Evolutionary conservation across 2,888 invertebrate genomes (phyloP).

Genomic region (Lepeophtheirus nordmannii): DNA sequence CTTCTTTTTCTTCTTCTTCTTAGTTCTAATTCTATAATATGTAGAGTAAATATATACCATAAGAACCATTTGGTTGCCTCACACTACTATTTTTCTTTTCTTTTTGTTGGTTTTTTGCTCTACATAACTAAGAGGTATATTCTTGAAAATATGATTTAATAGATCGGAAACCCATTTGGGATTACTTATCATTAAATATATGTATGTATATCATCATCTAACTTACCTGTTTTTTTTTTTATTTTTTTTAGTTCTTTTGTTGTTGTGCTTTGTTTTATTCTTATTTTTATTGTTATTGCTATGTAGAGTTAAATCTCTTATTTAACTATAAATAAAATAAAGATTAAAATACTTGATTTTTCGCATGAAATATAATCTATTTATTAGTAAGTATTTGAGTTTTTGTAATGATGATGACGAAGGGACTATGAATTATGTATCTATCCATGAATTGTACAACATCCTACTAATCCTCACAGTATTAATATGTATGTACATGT

Average conservation of each 20-base stretch:
- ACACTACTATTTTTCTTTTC: background rate
- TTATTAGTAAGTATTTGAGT: background rate
- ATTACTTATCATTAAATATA: background rate
- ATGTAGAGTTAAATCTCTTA: conserved; percentile 1
- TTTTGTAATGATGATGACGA: too few relatives aligned
- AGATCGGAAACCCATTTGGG: conserved; percentile 4
- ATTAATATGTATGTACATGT: too few relatives aligned
- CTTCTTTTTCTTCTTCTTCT: too few relatives aligned
- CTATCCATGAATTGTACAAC: too few relatives aligned
- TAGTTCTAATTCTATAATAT: too few relatives aligned
- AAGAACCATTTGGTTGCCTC: too few relatives aligned
- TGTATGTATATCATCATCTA: background rate
- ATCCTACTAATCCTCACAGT: too few relatives aligned
- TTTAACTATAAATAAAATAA: conserved; percentile 8
- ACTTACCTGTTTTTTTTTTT: background rate
- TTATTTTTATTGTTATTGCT: background rate
- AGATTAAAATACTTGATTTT: conserved; percentile 8
- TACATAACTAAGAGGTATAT: background rate
- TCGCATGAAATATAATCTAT: conserved; percentile 4
- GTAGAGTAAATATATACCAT: too few relatives aligned
- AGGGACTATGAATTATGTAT: too few relatives aligned
- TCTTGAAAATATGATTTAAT: conserved; percentile 1
- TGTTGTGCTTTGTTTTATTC: background rate
- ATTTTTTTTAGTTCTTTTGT: background rate
- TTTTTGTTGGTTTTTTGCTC: background rate